phyloP scores from a whole-genome alignment of 2,113 vertebrate genomes.

The Monopterus albus region DNA sequence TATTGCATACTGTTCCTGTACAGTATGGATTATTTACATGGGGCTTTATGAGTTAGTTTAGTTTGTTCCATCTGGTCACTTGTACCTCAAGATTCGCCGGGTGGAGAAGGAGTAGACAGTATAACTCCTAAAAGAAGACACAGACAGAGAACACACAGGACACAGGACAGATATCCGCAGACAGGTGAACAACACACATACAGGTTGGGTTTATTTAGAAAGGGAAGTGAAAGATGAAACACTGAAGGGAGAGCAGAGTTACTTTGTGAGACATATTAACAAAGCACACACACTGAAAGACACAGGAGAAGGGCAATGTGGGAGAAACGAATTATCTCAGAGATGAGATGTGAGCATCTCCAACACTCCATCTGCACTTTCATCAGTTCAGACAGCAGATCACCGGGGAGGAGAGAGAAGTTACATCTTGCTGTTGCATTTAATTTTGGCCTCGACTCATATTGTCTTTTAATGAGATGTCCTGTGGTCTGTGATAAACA shows the following conservation, averaged over 20 bases:
- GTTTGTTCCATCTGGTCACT: constrained; percentile 59
- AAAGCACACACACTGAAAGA: constrained; percentile 21
- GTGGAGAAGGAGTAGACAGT: constrained; percentile 77
- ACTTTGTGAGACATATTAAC: background rate
- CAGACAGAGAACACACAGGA: constrained; percentile 58
- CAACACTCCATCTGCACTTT: background rate
- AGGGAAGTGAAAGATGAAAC: constrained; percentile 27
- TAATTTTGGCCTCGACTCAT: constrained; percentile 29
- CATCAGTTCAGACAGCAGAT: constrained; percentile 24
- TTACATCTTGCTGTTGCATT: constrained; percentile 9
- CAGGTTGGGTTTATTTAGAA: constrained; percentile 6
- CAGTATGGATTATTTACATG: constrained; percentile 50
- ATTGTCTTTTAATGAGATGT: constrained; percentile 27
- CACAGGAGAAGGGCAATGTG: background rate
- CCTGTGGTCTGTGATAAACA: constrained; percentile 7
- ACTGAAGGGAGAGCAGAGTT: background rate
- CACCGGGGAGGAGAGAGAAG: background rate
- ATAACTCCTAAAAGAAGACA: constrained; percentile 77
- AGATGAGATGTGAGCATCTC: background rate
- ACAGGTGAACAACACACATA: constrained; percentile 61
- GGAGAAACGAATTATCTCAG: background rate
- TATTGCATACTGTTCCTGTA: constrained; percentile 22
- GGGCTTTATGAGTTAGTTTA: constrained; percentile 44
- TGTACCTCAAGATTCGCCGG: constrained; percentile 78
- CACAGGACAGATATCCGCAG: constrained; percentile 63